Evolutionary conservation across 2,888 invertebrate species (phyloP), one percentile per base, ranked within the genome.

Genomic region (Xylota segnis): DNA sequence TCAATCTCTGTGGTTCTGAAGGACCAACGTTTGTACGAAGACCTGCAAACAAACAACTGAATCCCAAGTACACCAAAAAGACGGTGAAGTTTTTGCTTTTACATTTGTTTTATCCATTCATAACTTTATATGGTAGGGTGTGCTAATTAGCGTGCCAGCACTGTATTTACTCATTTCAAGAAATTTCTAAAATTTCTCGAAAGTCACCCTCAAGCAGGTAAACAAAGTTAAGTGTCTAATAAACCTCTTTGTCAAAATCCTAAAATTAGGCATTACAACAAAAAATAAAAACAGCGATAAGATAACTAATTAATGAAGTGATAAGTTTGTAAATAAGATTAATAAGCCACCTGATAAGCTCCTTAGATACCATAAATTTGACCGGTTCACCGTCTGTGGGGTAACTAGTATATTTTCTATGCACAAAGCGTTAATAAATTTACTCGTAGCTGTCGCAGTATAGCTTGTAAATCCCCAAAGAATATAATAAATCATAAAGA

Each of bases 231-330:
- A 43, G 43, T 43, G 5, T 12, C 14, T 14, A 12, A 40, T 40
- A 40, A 40, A 40, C 9, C 10, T 10, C 9, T 37, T 37, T 37
- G 40, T 40, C 40, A 12, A 3, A 40, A 4, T n/a, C 5, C 43
- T 43, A 43, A 14, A 14, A 12, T 40, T 43, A 2, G 12, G 6
- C 12, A 43, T 43, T 43, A 5, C 1, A 14, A 43, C 6, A 23
- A 14, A 43, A 43, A 43, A 14, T 6, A 40, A 40, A 40, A 9
- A 43, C 14, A 14, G 43, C 43, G 43, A 43, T 14, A 43, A 43
- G n/a, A 43, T 14, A 43, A 43, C 43, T 43, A 43, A 43, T 43
- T 43, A 43, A 43, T 43, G 14, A 43, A 14, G 43, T 43, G 43
- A 6, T 14, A 43, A 43, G 14, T 43, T 14, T 14, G n/a, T 14